These are phyloP conservation scores for Melanostigma gelatinosum DNA, from an alignment of 2,113 vertebrate genomes.

Conservation along the genomic window DNA sequence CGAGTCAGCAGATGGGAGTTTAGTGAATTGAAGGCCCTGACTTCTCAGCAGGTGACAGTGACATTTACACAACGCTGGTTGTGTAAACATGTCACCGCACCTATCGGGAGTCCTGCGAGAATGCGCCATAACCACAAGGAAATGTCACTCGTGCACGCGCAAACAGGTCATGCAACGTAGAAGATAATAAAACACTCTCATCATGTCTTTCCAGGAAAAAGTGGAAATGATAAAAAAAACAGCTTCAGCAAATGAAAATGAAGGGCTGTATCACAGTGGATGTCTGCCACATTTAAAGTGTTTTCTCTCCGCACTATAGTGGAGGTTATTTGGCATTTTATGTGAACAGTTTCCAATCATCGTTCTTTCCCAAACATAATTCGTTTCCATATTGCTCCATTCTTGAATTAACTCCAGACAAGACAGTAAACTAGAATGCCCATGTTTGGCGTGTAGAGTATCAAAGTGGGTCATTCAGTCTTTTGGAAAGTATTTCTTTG, in stretches of 20 bases:
- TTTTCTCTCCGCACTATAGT: background rate
- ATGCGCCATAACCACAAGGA: background rate
- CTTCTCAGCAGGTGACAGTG: background rate
- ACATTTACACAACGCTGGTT: background rate
- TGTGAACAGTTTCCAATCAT: background rate
- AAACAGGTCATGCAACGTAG: background rate
- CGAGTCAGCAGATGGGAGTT: background rate
- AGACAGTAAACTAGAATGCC: background rate
- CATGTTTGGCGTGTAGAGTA: constrained; percentile 17
- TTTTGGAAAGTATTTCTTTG: constrained; percentile 48
- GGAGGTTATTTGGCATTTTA: background rate
- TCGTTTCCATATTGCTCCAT: background rate
- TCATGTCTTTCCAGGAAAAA: background rate
- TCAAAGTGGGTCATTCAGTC: constrained; percentile 48
- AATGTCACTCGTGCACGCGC: background rate
- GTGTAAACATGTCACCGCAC: background rate
- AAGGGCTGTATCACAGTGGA: background rate
- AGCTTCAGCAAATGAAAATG: background rate
- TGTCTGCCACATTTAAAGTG: background rate
- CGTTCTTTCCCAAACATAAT: background rate
- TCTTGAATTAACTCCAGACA: background rate
- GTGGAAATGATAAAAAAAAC: background rate
- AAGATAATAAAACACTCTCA: background rate
- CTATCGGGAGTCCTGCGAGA: background rate
- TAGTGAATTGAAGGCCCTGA: background rate